Evolutionary conservation across 1,140 invertebrate species (phyloP).

Genomic region (Drosophila gunungcola): DNA sequence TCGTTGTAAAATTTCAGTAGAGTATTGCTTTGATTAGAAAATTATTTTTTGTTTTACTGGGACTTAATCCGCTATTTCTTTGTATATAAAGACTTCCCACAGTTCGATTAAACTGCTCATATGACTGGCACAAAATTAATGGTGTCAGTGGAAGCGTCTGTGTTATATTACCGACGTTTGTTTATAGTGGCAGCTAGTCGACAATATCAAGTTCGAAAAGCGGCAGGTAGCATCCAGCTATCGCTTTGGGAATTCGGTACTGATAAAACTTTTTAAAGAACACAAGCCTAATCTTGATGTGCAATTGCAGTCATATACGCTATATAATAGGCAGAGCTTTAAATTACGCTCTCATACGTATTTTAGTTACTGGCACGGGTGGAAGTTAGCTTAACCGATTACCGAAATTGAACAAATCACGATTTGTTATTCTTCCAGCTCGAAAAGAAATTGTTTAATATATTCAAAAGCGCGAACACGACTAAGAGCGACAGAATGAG

Average conservation of each 20-base stretch:
- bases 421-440: neutral
- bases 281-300: conserved; percentile 23
- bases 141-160: neutral
- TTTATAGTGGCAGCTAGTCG: conserved; percentile 7
- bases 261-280: conserved; percentile 50
- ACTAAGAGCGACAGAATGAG: conserved; percentile 21
- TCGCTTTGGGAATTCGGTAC: conserved; percentile 44
- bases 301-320: conserved; percentile 57
- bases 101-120: neutral
- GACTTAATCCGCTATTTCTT: too few species aligned
- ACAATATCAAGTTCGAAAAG: conserved; percentile 6
- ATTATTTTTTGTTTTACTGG: too few species aligned
- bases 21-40: too few species aligned
- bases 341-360: conserved; percentile 54
- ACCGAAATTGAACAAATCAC: neutral
- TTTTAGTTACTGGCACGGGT: conserved; percentile 56
- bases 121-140: conserved; percentile 23
- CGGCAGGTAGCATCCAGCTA: conserved; percentile 44
- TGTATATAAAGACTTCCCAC: too few species aligned
- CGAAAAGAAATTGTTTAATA: conserved; percentile 1
- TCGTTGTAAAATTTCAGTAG: too few species aligned
- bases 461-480: neutral
- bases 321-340: conserved; percentile 38
- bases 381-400: conserved; percentile 30
- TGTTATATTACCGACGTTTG: conserved; percentile 32